Conservation (phyloP, 2,113 vertebrate genomes). For the Pedetes capensis region DNA sequence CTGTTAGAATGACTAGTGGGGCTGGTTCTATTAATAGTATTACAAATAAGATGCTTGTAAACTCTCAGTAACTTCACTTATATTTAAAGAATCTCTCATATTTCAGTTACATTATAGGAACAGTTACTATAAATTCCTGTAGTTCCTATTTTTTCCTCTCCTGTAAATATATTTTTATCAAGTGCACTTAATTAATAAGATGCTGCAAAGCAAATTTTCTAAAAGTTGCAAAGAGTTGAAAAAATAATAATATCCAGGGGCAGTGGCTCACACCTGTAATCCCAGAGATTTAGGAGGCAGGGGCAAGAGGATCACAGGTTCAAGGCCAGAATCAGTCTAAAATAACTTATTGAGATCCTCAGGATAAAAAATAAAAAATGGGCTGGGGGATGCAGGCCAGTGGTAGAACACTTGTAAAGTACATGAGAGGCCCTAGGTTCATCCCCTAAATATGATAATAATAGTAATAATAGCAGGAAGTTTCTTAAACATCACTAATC, state of each 20-base stretch:
- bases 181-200: slow-evolving; percentile 36
- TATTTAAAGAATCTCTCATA: background rate
- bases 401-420: too few relatives aligned
- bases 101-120: background rate
- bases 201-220: background rate
- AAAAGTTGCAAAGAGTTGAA: slow-evolving; percentile 31
- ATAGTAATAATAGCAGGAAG: background rate
- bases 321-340: too few relatives aligned
- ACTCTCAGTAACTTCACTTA: background rate
- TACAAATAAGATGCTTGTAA: slow-evolving; percentile 6
- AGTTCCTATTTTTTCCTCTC: slow-evolving; percentile 7
- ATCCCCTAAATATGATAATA: too few relatives aligned
- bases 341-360: too few relatives aligned
- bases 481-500: background rate
- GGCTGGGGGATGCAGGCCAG: too few relatives aligned
- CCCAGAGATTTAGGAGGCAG: too few relatives aligned
- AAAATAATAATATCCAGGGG: too few relatives aligned
- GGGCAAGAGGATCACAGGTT: too few relatives aligned
- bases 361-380: too few relatives aligned
- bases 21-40: background rate
- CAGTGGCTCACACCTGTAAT: too few relatives aligned
- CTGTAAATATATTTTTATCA: slow-evolving; percentile 26
- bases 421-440: too few relatives aligned
- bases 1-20: background rate
- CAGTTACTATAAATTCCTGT: background rate